Conservation (phyloP, 1,140 invertebrate species). For the Bombus turneri region DNA sequence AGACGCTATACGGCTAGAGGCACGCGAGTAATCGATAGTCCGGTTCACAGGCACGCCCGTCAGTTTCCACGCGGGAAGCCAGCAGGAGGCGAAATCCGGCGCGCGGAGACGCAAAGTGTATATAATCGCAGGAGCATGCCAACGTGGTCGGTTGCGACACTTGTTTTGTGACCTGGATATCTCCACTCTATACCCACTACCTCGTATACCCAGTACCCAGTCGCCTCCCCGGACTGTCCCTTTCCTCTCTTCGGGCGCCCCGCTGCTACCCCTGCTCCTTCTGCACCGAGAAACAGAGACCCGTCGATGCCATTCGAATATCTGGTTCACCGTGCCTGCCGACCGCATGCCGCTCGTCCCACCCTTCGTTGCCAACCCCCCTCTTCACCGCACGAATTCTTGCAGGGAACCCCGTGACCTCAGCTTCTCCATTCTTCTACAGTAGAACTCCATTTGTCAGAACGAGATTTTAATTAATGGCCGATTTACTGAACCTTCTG, state of each 20-base stretch:
- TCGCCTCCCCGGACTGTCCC: slow-evolving; percentile 54
- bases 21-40: slow-evolving; percentile 19
- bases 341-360: slow-evolving; percentile 17
- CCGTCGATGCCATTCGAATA: slow-evolving; percentile 47
- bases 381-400: neutral
- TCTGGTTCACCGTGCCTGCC: slow-evolving; percentile 40
- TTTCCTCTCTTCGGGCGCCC: neutral
- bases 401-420: neutral
- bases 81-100: slow-evolving; percentile 10
- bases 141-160: slow-evolving; percentile 69
- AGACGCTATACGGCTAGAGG: neutral
- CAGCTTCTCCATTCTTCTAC: neutral
- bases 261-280: neutral
- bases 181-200: slow-evolving; percentile 63
- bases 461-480: too few species aligned
- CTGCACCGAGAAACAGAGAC: neutral
- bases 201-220: slow-evolving; percentile 50
- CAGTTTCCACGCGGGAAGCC: neutral
- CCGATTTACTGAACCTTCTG: too few species aligned
- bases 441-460: too few species aligned
- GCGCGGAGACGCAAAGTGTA: neutral
- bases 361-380: neutral
- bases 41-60: slow-evolving; percentile 20
- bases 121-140: slow-evolving; percentile 41
- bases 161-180: slow-evolving; percentile 78